Percentiles rank a stretch among this genome's conserved stretches.
phyloP scores from a whole-genome alignment of 2,888 invertebrate genomes.

The Plebejus melissa region DNA sequence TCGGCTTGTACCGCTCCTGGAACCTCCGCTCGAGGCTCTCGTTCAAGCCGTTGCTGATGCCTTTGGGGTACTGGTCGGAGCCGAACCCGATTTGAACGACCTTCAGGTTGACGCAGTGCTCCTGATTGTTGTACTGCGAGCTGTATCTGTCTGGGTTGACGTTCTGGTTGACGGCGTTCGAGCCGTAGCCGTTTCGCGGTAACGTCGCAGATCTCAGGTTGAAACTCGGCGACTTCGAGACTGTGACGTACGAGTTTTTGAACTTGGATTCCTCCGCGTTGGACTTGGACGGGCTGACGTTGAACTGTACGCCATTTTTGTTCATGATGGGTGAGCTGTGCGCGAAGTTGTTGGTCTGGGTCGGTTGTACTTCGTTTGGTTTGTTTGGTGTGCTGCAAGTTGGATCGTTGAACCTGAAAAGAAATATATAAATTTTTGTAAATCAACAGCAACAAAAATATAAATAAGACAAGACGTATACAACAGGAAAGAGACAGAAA shows the following conservation, averaged over 20 bases:
- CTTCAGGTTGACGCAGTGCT: slow-evolving; percentile 77
- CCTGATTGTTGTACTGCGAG: slow-evolving; percentile 74
- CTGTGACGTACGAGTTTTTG: slow-evolving; percentile 60
- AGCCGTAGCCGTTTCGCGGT: slow-evolving; percentile 82
- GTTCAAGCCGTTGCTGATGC: slow-evolving; percentile 68
- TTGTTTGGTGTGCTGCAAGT: slow-evolving; percentile 71
- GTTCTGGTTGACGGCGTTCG: slow-evolving; percentile 60
- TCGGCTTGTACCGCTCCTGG: slow-evolving; percentile 73
- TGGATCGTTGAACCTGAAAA: slow-evolving; percentile 81
- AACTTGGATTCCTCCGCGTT: slow-evolving; percentile 68
- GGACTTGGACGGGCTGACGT: slow-evolving; percentile 68
- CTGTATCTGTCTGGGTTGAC: slow-evolving; percentile 74
- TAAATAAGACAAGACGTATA: background rate
- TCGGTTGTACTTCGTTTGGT: slow-evolving; percentile 48
- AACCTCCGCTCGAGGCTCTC: slow-evolving; percentile 71
- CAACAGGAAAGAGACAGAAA: background rate
- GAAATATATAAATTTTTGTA: slow-evolving; percentile 24
- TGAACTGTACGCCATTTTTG: slow-evolving; percentile 77
- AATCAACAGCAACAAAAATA: slow-evolving; percentile 9
- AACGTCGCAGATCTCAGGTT: slow-evolving; percentile 83
- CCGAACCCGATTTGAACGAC: slow-evolving; percentile 81
- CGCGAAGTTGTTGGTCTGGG: slow-evolving; percentile 61
- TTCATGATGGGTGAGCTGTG: slow-evolving; percentile 77
- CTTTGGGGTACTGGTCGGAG: slow-evolving; percentile 79
- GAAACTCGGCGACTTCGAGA: slow-evolving; percentile 71